Evolutionary conservation across 2,888 invertebrate genomes (phyloP).

Genomic region (Tanytarsus gracilentus): DNA sequence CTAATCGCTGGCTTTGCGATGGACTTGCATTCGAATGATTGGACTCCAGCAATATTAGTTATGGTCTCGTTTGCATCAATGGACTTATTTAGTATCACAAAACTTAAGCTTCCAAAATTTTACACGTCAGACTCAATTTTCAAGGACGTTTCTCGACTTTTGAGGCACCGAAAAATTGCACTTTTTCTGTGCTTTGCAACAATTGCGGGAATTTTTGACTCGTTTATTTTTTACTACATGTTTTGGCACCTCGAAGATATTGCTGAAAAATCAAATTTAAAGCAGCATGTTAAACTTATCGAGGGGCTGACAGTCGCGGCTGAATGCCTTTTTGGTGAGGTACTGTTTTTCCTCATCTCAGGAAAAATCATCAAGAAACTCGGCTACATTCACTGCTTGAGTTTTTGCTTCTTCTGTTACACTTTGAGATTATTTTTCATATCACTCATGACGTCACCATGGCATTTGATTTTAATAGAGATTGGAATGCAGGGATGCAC

Average conservation of each 20-base stretch:
- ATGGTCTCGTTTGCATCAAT: conserved; percentile 54
- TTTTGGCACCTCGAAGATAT: conserved; percentile 78
- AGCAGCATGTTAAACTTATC: conserved; percentile 61
- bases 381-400: conserved; percentile 69
- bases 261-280: conserved; percentile 52
- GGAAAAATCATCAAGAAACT: conserved; percentile 70
- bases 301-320: conserved; percentile 73
- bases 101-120: conserved; percentile 58
- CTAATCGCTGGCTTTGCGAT: conserved; percentile 60
- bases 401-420: conserved; percentile 68
- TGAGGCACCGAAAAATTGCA: conserved; percentile 55
- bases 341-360: conserved; percentile 64
- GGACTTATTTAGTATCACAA: conserved; percentile 58
- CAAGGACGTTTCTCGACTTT: conserved; percentile 53
- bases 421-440: conserved; percentile 64
- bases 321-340: conserved; percentile 69
- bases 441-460: conserved; percentile 66
- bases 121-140: conserved; percentile 59
- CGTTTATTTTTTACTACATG: conserved; percentile 72
- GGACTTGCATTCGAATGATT: conserved; percentile 52
- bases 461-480: conserved; percentile 75
- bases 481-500: conserved; percentile 75
- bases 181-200: conserved; percentile 65
- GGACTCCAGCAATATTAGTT: conserved; percentile 63
- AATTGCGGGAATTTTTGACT: conserved; percentile 66